Evolutionary conservation across 2,888 invertebrate species (phyloP), one percentile per base, ranked within the genome.

Genomic region (Rhamnusium bicolor): DNA sequence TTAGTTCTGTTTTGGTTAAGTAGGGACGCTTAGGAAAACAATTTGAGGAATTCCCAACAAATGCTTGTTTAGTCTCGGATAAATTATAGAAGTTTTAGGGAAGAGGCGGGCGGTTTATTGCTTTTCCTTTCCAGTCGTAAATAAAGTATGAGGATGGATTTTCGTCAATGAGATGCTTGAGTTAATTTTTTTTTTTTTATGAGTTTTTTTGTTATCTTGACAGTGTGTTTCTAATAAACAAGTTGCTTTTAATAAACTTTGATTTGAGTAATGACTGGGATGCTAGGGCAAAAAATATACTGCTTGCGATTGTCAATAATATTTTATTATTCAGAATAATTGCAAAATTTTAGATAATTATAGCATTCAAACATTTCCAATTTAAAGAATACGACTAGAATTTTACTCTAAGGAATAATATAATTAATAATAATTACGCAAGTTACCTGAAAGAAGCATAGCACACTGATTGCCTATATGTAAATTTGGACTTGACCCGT

Each of bases 1-100:
- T 40, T 18, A 10, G 32, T 27, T 32, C 40, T 61, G n/a, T 18
- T 61, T 46, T 40, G 40, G 18, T 40, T 61, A 61, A 61, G 60
- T 61, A 40, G 32, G 18, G 40, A 40, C 40, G 40, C 32, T 61
- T 14, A 19, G 60, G 60, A 61, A 60, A 61, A 61, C 40, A 61
- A 61, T 61, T 32, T 19, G 40, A 40, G 60, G 60, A 61, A 62
- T 47, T 47, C 62, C 24, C 58, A 18, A 58, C 58, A 16, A 58
- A 40, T 40, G 40, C 58, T 32, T 14, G 27, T 16, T 58, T 32
- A 32, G 24, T 14, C 47, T 6, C 12, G 46, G 12, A 47, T 62
- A 62, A 47, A 62, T 47, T 62, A 62, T 62, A 24, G 27, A 32
- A 29, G 58, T 32, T 58, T 58, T 54, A 29, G n/a, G 18, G 29